Evolutionary conservation across 53 echinoderm and acorn worm genomes (phyloP), one percentile per base, ranked within the genome.

Genomic region (Henricia sp.): DNA sequence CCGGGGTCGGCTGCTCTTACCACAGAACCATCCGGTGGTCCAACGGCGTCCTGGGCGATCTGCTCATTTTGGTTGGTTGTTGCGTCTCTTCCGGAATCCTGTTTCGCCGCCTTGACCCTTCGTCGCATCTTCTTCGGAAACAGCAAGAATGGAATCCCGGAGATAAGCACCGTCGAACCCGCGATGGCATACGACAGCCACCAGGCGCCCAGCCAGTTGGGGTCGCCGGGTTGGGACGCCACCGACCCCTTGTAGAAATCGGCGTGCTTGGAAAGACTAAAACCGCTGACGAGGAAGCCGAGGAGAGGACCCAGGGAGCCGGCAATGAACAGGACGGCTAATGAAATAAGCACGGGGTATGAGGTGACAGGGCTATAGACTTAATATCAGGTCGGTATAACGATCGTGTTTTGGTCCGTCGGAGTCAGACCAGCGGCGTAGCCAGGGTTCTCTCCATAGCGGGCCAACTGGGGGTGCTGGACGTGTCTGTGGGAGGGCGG

Each of bases 181-280:
- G 39, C 82, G 67, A 93, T 74, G 58, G 91, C 57, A 53, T 89
- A 95, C 52, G 89, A 88, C 20, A 93, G 55, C 95, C 95, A 95
- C 95, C 95, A 95, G 24, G 91, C 91, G 9, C 95, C 93, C 9
- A 95, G 54, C 85, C 88, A 95, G 74, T 86, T 83, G 1, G 93
- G 91, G 38, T 95, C 91, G 19, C 72, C 82, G 57, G 77, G 82
- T 17, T 60, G 37, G 56, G 84, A 53, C 19, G 8, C 11, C 5
- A 58, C 60, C 5, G 74, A 27, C 9, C 40, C 44, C 54, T 67
- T 54, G 76, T 75, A 75, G 67, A 86, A 86, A 11, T 86, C 86
- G 28, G 77, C 56, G 60, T 86, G 75, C 34, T 16, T 42, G 37
- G 86, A 54, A 39, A 86, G 76, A 57, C 86, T 50, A 42, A 67